Base-by-base conservation (phyloP, 2,888 invertebrate species). In the Agrochola litura region DNA sequence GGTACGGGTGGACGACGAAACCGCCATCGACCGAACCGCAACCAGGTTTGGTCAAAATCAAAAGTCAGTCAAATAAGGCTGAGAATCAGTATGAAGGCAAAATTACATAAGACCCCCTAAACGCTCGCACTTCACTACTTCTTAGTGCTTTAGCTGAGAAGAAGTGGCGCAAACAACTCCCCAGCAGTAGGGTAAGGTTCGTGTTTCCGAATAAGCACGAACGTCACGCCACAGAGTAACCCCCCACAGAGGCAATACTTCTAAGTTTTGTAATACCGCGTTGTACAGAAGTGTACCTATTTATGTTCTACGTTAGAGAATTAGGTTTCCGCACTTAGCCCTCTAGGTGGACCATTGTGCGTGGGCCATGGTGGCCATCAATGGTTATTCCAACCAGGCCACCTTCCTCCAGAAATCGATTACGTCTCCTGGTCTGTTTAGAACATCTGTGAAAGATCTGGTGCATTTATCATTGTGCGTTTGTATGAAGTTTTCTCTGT, bases 1-100 rank as follows among this genome's bases (percentile, higher is more conserved):
- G 95, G 95, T 95, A 68, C 6, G 49, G 30, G 43, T 16, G 16
- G 2, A 0, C 25, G 25, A 4, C 10, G 0, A 0, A 25, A 25
- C 41, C 10, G 12, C 22, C 1, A 12, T n/a, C 25, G 25, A 4
- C 10, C 0, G 1, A 25, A 25, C 41, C 10, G 12, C 22, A 0
- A 12, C 12, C 25, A 19, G 65, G 12, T 12, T 22, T 30, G 63
- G 12, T 22, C 1, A 22, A n/a, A 41, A 14, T 14, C 37, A 14
- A 25, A 58, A 56, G 2, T 12, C n/a, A 19, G 2, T 10, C 10
- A 61, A 22, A 37, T 63, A 6, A 14, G 14, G 22, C 14, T n/a
- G 4, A 63, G 4, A 37, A 22, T 37, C 22, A 8, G 12, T 12
- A 63, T 1, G 1, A 63, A 37, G 12, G 12, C 37, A 37, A 30